A percentile compares a stretch with the other conserved stretches of the same genome.
phyloP scores from a whole-genome alignment of 2,797 vertebrate species.

The Neosilurus hyrtlii region DNA sequence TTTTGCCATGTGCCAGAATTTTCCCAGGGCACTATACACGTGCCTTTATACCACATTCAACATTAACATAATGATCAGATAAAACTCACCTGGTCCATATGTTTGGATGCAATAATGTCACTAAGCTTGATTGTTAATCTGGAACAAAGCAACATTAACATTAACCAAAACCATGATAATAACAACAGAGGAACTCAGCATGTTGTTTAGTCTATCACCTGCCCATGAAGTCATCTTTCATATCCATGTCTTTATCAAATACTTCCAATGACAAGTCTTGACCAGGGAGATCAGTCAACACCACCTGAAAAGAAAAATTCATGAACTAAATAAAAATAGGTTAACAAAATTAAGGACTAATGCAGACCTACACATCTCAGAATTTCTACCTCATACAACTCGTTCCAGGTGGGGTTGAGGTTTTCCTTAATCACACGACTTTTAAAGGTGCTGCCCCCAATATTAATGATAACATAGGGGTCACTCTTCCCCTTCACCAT shows the following conservation, averaged over 20 bases:
- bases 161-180: not conserved
- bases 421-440: slow-evolving; percentile 79
- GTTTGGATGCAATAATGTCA: slow-evolving; percentile 76
- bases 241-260: slow-evolving; percentile 89
- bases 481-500: slow-evolving; percentile 90
- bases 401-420: slow-evolving; percentile 87
- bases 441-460: slow-evolving; percentile 78
- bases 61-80: not conserved
- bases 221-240: slow-evolving; percentile 92
- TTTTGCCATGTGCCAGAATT: not conserved
- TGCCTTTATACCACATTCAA: not conserved
- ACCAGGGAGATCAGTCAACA: slow-evolving; percentile 83
- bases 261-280: slow-evolving; percentile 84
- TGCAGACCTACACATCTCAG: not conserved
- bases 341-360: not conserved
- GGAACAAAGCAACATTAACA: slow-evolving; percentile 31
- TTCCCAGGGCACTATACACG: not conserved
- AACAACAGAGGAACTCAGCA: not conserved
- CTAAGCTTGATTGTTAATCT: slow-evolving; percentile 85
- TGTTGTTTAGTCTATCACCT: slow-evolving; percentile 66
- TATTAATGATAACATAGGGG: slow-evolving; percentile 81
- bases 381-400: slow-evolving; percentile 84
- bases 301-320: slow-evolving; percentile 67
- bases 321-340: not conserved
- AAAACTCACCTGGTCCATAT: slow-evolving; percentile 80